phyloP scores from a whole-genome alignment of 1,140 invertebrate species.

The Drosophila sturtevanti region DNA sequence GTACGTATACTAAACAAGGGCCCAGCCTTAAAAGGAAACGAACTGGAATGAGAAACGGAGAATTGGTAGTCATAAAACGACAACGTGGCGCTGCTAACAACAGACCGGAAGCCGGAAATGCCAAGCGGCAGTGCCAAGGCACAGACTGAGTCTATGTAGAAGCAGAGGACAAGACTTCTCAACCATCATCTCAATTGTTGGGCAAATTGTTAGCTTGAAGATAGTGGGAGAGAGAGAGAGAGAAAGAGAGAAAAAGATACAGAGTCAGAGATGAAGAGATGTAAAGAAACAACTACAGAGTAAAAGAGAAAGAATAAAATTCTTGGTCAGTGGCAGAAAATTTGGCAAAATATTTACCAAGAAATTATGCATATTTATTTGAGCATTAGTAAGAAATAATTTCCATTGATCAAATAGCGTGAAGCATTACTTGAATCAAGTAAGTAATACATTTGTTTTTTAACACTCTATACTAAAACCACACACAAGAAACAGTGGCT shows the following conservation, averaged over 20 bases:
- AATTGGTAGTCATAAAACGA: conserved; percentile 54
- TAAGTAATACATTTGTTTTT: too few species aligned
- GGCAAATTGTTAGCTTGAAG: conserved; percentile 47
- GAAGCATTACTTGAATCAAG: too few species aligned
- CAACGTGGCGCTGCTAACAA: conserved; percentile 62
- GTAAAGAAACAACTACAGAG: neutral
- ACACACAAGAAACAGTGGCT: too few species aligned
- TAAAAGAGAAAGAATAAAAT: neutral
- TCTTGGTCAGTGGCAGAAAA: conserved; percentile 12
- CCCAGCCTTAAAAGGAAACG: conserved; percentile 8
- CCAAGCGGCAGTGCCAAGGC: conserved; percentile 66
- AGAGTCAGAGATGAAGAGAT: neutral
- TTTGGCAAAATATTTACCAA: conserved; percentile 59
- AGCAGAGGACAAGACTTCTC: neutral
- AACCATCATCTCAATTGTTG: conserved; percentile 56
- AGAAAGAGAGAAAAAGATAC: neutral
- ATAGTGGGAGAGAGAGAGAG: neutral
- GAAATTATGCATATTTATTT: conserved; percentile 15
- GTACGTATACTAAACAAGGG: neutral
- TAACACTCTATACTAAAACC: too few species aligned
- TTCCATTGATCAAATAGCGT: conserved; percentile 4
- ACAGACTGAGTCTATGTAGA: conserved; percentile 9
- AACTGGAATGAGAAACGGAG: neutral
- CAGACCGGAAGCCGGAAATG: conserved; percentile 72
- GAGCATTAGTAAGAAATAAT: conserved; percentile 3